Base-by-base conservation (phyloP, 2,113 vertebrate genomes). In the Myodes glareolus region DNA sequence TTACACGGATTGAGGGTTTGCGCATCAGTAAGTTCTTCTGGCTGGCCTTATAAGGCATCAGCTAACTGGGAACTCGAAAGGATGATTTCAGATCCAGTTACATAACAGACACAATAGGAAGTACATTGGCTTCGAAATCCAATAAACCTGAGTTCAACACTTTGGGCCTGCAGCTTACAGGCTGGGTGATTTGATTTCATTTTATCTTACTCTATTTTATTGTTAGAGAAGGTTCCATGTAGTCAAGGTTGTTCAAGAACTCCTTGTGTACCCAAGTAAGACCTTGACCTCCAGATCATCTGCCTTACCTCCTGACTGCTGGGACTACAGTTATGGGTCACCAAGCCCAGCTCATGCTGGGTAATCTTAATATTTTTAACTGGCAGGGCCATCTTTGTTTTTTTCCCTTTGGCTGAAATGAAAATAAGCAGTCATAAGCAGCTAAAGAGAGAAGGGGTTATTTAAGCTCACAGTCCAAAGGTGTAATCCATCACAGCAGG, bases 31-130 rank as follows among this genome's bases (percentile, higher is more conserved):
- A 96, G 45, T 76, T 92, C n/a, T 76, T 90, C 16, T 95, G 67
- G 70, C 12, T 85, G 50, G 70, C 94, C 58, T 80, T 42, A 73
- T 65, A 93, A 84, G 47, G 36, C 36, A 97, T 96, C n/a, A 78
- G 82, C 63, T 68, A 89, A 92, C 88, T 47, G 72, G 58, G 19
- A 95, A 91, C 36, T 75, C 86, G 95, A 84, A 96, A 77, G 10
- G 31, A 3, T 96, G 63, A 80, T 45, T 81, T 81, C 76, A 61
- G 80, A 52, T 84, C 63, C 16, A 7, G 3, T 61, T 27, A 31
- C 23, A 89, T 25, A 88, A 29, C 5, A 91, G 42, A 68, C 42
- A 68, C 12, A 47, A 50, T 33, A 45, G 39, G 95, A 96, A 95
- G 5, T 85, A 58, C 4, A 90, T 2, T 82, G 65, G 92, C 55